Percentiles rank a stretch among this genome's conserved stretches.
Conservation (phyloP, 2,888 invertebrate species). For the Hipparchia sbordonii region DNA sequence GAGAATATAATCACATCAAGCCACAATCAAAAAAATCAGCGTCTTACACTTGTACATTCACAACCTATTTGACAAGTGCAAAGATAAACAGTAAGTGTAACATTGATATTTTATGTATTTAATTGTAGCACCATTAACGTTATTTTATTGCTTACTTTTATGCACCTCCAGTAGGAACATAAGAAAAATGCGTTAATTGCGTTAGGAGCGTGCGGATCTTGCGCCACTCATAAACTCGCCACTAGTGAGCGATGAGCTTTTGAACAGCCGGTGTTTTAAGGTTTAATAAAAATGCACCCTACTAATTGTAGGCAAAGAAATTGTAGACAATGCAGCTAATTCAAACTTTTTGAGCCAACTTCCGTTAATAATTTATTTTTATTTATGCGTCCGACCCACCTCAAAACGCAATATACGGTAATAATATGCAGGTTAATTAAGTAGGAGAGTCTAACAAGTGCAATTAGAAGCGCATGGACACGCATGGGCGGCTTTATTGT, state of each 20-base stretch:
- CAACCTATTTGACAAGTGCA: too few relatives aligned
- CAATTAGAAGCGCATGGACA: constrained; percentile 18
- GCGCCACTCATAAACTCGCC: neutral
- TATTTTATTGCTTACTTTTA: too few relatives aligned
- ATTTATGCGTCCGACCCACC: constrained; percentile 11
- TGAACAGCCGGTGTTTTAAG: neutral
- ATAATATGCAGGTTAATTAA: constrained; percentile 17
- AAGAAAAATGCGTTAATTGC: neutral
- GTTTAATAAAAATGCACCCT: constrained; percentile 15
- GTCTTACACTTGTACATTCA: too few relatives aligned
- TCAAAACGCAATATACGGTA: constrained; percentile 1
- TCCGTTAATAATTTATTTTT: constrained; percentile 24
- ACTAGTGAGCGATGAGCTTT: neutral
- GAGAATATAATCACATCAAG: too few relatives aligned
- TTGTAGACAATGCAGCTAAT: neutral
- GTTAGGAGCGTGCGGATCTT: neutral
- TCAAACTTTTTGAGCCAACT: constrained; percentile 10
- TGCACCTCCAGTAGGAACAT: neutral
- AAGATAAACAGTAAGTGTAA: too few relatives aligned
- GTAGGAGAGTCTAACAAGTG: constrained; percentile 13
- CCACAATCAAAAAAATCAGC: too few relatives aligned
- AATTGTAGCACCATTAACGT: too few relatives aligned
- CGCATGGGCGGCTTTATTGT: neutral
- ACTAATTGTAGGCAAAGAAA: neutral
- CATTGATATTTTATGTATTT: too few relatives aligned